Evolutionary conservation across 2,888 invertebrate genomes (phyloP), one percentile per base, ranked within the genome.

Genomic region (Apodemia hepburni): DNA sequence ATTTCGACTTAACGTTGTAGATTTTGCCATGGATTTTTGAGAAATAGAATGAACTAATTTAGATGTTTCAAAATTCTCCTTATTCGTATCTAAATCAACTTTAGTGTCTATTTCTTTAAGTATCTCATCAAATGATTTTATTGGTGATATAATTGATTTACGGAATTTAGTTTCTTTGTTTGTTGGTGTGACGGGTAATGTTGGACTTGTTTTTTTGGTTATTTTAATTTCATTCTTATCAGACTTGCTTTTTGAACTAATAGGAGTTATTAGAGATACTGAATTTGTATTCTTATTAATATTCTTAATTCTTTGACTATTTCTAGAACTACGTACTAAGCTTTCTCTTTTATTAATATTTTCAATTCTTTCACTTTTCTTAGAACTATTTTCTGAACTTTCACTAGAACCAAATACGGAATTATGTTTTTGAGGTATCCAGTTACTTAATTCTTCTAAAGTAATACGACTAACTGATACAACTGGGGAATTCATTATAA

Each of bases 121-220:
- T 1, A 71, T 63, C 18, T 77, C 76, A 0, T 75, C 74, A 3
- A 75, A 76, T 4, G 77, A 60, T 66, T 74, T 78, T 59, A 85
- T 76, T 0, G 86, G 86, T 0, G 85, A 85, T 66, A 86, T 85
- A 2, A 71, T 54, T 4, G 81, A 77, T 64, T 64, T 70, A 4
- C 65, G 62, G 15, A 38, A n/a, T 58, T 58, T 38, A 11, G 60
- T 35, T 54, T 65, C 6, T 58, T 47, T 59, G 12, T 15, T 54
- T 45, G 45, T 6, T 6, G 54, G 27, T 22, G 27, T 54, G 12
- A 27, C 22, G 1, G 22, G 22, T 15, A 49, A 18, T 1, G 12
- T 54, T 3, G 54, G 15, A 27, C 27, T 27, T 54, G 22, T 42
- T 57, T n/a, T 58, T 29, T 59, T 42, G 3, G 60, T 54, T 2